phyloP scores from a whole-genome alignment of 2,797 vertebrate species.

The Ctenopoma multispine region DNA sequence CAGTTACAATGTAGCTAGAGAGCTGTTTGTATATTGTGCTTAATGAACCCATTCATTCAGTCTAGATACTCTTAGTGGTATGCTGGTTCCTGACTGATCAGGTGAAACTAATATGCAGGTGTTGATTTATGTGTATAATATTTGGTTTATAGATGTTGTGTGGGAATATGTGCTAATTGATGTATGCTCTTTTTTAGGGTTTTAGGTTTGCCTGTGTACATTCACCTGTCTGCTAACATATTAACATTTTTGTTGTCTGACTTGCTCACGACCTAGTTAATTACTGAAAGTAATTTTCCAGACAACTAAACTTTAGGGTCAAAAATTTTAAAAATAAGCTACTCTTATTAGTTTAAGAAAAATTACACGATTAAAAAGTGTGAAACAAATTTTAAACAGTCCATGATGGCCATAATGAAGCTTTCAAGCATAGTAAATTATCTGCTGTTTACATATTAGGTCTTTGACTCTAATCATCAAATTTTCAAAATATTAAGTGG shows the following conservation, averaged over 20 bases:
- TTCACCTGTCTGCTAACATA: background rate
- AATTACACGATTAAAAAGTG: background rate
- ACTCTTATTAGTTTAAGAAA: background rate
- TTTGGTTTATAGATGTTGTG: conserved; percentile 6
- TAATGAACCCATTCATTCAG: conserved; percentile 64
- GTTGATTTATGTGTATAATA: conserved; percentile 16
- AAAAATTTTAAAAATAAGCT: background rate
- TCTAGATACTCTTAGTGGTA: conserved; percentile 61
- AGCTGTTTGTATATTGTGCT: conserved; percentile 42
- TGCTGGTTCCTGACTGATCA: conserved; percentile 57
- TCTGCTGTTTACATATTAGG: background rate
- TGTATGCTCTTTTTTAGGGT: background rate
- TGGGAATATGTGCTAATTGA: background rate
- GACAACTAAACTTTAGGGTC: background rate
- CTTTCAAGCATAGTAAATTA: background rate
- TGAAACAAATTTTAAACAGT: background rate
- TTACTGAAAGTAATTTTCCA: conserved; percentile 18
- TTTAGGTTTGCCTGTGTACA: background rate
- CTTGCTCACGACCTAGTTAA: background rate
- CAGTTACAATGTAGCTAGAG: conserved; percentile 21
- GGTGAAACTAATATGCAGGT: conserved; percentile 52
- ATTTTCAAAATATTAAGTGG: background rate
- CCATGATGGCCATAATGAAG: background rate
- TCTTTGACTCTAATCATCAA: background rate
- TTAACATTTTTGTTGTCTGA: background rate